Conservation (phyloP, 2,797 vertebrate genomes). For the Agapornis canus region DNA sequence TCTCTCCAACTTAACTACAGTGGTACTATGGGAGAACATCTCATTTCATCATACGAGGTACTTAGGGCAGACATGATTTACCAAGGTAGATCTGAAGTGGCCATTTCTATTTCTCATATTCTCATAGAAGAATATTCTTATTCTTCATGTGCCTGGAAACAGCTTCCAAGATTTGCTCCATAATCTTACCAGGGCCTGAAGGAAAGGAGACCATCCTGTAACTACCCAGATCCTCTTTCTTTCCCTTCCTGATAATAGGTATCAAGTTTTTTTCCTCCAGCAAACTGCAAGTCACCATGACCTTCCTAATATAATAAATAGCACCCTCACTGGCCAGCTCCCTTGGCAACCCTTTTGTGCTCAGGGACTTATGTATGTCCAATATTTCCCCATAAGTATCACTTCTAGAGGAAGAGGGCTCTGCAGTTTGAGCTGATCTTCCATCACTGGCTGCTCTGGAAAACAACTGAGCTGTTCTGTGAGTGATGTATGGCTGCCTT, state of each 20-base stretch:
- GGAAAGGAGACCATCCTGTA: neutral
- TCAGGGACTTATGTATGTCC: neutral
- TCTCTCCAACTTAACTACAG: neutral
- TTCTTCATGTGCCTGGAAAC: neutral
- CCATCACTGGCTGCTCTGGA: neutral
- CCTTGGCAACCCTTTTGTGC: neutral
- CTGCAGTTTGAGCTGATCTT: neutral
- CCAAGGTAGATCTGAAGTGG: neutral
- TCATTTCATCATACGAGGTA: neutral
- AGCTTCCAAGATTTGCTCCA: neutral
- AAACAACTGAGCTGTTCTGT: neutral
- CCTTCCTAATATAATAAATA: neutral
- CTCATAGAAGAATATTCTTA: neutral
- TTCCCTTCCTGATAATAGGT: neutral
- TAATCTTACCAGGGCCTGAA: neutral
- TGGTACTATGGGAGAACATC: neutral
- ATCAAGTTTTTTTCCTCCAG: neutral
- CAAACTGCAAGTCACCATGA: neutral
- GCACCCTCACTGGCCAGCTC: fast-evolving
- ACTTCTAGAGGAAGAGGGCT: neutral
- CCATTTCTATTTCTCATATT: neutral
- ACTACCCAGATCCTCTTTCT: neutral
- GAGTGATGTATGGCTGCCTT: neutral
- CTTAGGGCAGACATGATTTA: neutral
- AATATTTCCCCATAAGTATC: neutral